Percentiles rank a stretch among this genome's conserved stretches.
phyloP scores from a whole-genome alignment of 2,888 invertebrate species.

The Lysandra bellargus region DNA sequence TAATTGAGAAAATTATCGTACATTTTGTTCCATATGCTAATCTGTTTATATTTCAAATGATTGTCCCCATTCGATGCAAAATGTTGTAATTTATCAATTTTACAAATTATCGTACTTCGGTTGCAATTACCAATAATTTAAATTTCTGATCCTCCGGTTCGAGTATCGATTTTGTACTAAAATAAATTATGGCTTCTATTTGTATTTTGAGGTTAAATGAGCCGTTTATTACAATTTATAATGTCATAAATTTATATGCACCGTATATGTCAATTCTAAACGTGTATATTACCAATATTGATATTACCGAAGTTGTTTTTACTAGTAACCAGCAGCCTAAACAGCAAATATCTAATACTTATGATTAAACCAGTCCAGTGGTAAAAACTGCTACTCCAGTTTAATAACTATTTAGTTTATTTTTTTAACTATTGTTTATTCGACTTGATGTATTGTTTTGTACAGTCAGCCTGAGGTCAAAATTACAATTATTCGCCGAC shows the following conservation, averaged over 20 bases:
- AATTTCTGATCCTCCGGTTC: neutral
- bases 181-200: slow-evolving; percentile 10
- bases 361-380: neutral
- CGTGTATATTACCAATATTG: neutral
- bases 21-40: neutral
- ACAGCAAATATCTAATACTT: neutral
- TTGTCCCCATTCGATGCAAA: slow-evolving; percentile 12
- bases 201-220: slow-evolving; percentile 12
- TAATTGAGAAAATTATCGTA: neutral
- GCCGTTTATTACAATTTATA: slow-evolving; percentile 2
- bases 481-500: neutral
- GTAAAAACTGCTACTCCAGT: too few species aligned
- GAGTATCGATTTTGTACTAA: slow-evolving; percentile 9
- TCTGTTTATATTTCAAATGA: slow-evolving; percentile 24
- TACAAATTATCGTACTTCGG: slow-evolving; percentile 16
- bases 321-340: neutral
- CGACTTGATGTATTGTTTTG: neutral
- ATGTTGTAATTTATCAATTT: slow-evolving; percentile 29
- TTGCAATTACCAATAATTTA: slow-evolving; percentile 30
- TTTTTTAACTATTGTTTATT: neutral
- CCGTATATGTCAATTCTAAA: neutral
- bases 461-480: neutral
- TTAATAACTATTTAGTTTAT: too few species aligned
- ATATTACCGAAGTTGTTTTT: too few species aligned
- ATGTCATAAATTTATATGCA: neutral